These are phyloP conservation scores for Vespertilio murinus DNA, from an alignment of 2,797 vertebrate genomes.

Conservation along the genomic window DNA sequence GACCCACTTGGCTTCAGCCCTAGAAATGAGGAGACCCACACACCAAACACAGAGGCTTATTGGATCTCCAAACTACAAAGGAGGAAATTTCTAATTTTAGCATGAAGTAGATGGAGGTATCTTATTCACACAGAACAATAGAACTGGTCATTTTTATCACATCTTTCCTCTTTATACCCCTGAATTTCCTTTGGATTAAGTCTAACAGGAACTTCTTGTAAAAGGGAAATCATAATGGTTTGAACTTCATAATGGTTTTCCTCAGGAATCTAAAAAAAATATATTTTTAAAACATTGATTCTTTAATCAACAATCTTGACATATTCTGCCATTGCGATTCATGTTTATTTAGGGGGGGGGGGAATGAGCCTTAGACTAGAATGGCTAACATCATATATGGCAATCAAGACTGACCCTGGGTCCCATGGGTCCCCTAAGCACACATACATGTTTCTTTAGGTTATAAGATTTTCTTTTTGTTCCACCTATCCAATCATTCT, in stretches of 20 bases:
- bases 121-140: slow-evolving; percentile 59
- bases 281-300: slow-evolving; percentile 19
- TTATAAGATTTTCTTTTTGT: slow-evolving; percentile 40
- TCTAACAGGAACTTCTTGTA: slow-evolving; percentile 59
- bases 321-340: slow-evolving; percentile 48
- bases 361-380: not conserved
- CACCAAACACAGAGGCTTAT: not conserved
- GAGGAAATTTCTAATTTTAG: slow-evolving; percentile 44
- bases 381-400: not conserved
- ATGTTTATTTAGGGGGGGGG: slow-evolving; percentile 41
- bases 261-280: slow-evolving; percentile 52
- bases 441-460: not conserved
- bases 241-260: slow-evolving; percentile 57
- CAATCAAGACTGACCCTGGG: not conserved
- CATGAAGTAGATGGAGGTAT: not conserved
- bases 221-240: slow-evolving; percentile 62
- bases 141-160: slow-evolving; percentile 50
- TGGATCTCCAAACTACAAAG: not conserved
- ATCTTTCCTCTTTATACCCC: slow-evolving; percentile 57
- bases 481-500: not conserved
- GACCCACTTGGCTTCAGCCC: not conserved
- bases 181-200: slow-evolving; percentile 63
- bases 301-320: slow-evolving; percentile 29
- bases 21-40: not conserved
- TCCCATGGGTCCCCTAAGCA: not conserved